Evolutionary conservation across 2,113 vertebrate species (phyloP).

Genomic region (Oreochromis niloticus): DNA sequence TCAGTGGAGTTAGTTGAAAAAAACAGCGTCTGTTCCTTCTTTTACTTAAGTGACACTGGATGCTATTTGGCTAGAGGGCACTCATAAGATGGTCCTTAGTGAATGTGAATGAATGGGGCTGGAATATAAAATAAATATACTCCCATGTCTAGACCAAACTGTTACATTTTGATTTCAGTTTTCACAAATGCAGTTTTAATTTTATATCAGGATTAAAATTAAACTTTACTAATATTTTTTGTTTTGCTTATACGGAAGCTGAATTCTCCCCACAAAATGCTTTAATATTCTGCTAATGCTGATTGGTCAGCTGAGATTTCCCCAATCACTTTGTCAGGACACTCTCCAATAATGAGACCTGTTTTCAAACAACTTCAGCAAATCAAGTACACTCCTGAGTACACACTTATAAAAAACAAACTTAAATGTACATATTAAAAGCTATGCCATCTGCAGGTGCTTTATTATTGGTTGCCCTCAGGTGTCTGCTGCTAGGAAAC

Average conservation of each 20-base stretch:
- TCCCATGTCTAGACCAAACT: not conserved
- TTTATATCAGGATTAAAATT: not conserved
- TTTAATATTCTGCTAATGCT: not conserved
- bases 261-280: too few species aligned
- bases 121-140: not conserved
- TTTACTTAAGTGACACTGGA: not conserved
- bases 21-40: not conserved
- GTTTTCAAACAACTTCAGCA: not conserved
- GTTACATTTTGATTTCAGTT: not conserved
- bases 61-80: not conserved
- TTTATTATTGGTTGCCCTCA: not conserved
- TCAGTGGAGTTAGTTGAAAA: not conserved
- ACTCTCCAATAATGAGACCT: not conserved
- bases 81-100: not conserved
- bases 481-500: not conserved
- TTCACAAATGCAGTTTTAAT: not conserved
- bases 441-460: not conserved
- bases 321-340: not conserved
- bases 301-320: not conserved
- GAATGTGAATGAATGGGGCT: not conserved
- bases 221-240: not conserved
- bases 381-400: not conserved
- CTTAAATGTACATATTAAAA: not conserved
- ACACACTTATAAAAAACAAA: not conserved
- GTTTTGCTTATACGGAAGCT: not conserved